Evolutionary conservation across 2,888 invertebrate species (phyloP), one percentile per base, ranked within the genome.

Genomic region (Drosophila putrida): DNA sequence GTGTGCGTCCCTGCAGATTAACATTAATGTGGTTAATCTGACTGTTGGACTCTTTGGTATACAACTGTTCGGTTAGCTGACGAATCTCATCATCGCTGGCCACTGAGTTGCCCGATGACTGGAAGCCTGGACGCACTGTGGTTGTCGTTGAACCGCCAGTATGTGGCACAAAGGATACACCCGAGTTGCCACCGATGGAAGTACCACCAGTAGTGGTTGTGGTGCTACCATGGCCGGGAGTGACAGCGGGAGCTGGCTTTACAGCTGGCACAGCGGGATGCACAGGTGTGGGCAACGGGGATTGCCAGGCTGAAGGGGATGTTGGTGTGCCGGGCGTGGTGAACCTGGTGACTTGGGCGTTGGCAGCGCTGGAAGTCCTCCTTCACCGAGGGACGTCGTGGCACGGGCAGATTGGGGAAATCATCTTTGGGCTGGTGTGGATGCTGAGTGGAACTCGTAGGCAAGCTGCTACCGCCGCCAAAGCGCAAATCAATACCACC

Each of bases 1-100:
- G 94, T 0, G 96, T 96, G 90, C 95, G 95, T 72, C 95, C 95
- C 93, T 97, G 97, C 68, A 95, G 93, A 91, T 96, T 96, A 2
- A 97, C 88, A 0, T 94, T 95, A n/a, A 96, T 93, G 76, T 94
- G 94, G 87, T 93, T 95, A 6, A 95, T 94, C 41, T 95, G 96
- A 90, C 96, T 96, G 90, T 96, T 96, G 0, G 92, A 92, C 89
- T 97, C 97, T 89, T 96, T 95, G 61, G 93, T 94, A 63, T 96
- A 93, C 20, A 97, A 92, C 57, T 94, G 94, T 92, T 97, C 97
- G 13, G 96, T 95, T 54, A 97, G 93, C 46, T 94, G 94, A 83
- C 95, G 94, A 44, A 96, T 91, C 91, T 96, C 95, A 75, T 93
- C 93, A 82, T 96, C 95, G 59, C 93, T 94, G 31, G 94, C 93